Base-by-base conservation (phyloP, 1,140 invertebrate genomes). In the Apocrypta bakeri region DNA sequence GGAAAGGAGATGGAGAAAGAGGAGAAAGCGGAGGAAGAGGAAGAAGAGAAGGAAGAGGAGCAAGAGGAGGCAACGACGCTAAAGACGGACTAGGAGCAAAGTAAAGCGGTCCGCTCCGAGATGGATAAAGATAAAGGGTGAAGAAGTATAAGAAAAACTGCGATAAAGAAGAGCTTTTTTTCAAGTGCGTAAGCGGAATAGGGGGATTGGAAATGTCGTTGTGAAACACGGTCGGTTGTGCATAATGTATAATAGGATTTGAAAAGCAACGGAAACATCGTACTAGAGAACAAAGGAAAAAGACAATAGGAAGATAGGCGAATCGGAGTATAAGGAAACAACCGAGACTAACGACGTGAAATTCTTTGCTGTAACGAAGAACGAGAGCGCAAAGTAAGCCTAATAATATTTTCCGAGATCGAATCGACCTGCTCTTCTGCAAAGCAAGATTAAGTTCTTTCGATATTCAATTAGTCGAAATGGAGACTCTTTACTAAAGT, bases 51-150 rank as follows among this genome's bases (percentile, higher is more conserved):
- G n/a, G n/a, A n/a, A n/a, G 73, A 66, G 79, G 33, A 25, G 29
- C 27, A 81, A 48, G 27, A 37, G 29, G 63, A 79, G 63, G 71
- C 31, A 79, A 29, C 75, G 66, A 78, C 61, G 78, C 80, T 68
- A 82, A 80, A 80, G 76, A 79, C 40, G 72, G 31, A 82, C 61
- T 72, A 71, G 82, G 77, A 86, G 83, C 82, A 86, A 9, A 85
- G 85, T 76, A 85, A 87, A 87, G 83, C 84, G 84, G 68, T 29
- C 66, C 75, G 48, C 69, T 64, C 33, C 27, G 31, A 80, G 64
- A 76, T 1, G 42, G 40, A 81, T 48, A 81, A 33, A 80, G 77
- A 83, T 71, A 79, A 77, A 79, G 66, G 64, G 33, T 40, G 76
- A 79, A 83, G 72, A 74, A 83, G 76, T 73, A 48, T 48, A 83